Conservation (phyloP, 1,140 invertebrate genomes). For the Archivesica marissinica region DNA sequence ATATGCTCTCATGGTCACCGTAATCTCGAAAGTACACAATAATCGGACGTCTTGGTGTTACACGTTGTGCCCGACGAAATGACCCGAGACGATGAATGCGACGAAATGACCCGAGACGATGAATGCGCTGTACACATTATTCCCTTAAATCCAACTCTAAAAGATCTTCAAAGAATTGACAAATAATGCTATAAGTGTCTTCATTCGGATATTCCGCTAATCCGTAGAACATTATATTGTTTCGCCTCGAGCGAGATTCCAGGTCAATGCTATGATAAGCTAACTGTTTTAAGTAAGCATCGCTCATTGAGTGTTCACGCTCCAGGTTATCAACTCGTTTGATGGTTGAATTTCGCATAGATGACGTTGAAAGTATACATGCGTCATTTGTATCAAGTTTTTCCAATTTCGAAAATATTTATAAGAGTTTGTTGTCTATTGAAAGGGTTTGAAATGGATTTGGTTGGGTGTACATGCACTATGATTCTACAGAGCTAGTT, state of each 20-base stretch:
- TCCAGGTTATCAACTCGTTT: not conserved
- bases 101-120: not conserved
- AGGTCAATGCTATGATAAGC: slow-evolving; percentile 13
- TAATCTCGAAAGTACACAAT: slow-evolving; percentile 21
- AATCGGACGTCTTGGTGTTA: not conserved
- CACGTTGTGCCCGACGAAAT: too few relatives aligned
- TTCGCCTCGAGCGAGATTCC: not conserved
- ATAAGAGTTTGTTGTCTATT: slow-evolving; percentile 12
- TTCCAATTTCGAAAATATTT: slow-evolving; percentile 6
- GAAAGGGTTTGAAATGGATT: not conserved
- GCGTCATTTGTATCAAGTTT: not conserved
- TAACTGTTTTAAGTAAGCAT: slow-evolving; percentile 6
- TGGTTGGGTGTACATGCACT: not conserved
- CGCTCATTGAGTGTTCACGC: not conserved
- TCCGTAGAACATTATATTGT: slow-evolving; percentile 18
- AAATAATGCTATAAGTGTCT: not conserved
- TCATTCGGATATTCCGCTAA: not conserved
- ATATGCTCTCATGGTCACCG: slow-evolving; percentile 2
- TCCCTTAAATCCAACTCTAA: slow-evolving; percentile 16
- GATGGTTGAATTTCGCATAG: not conserved
- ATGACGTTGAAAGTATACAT: not conserved
- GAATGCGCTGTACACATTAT: slow-evolving; percentile 20
- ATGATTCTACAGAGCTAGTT: too few relatives aligned
- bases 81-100: too few relatives aligned
- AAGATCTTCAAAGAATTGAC: not conserved